phyloP scores from a whole-genome alignment of 2,797 vertebrate species.

The Sebastes umbrosus region DNA sequence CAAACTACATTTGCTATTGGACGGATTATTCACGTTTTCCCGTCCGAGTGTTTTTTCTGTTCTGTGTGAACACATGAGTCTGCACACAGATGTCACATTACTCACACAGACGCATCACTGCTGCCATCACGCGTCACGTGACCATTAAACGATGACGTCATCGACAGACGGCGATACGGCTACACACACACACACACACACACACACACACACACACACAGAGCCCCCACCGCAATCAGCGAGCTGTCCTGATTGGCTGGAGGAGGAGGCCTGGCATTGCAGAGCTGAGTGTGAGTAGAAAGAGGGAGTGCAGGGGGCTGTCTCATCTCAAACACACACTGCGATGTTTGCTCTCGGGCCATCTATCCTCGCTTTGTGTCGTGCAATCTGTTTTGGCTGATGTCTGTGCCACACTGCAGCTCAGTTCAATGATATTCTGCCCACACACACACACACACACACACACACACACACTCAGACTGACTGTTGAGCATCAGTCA shows the following conservation, averaged over 20 bases:
- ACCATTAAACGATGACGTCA: slow-evolving; percentile 53
- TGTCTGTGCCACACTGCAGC: slow-evolving; percentile 13
- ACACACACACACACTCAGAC: neutral
- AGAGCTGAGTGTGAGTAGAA: slow-evolving; percentile 17
- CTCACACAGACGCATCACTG: neutral
- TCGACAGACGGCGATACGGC: slow-evolving; percentile 16
- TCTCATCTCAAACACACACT: neutral
- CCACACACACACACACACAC: slow-evolving; percentile 4
- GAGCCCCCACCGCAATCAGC: neutral
- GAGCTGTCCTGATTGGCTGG: slow-evolving; percentile 57
- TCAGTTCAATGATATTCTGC: slow-evolving; percentile 15
- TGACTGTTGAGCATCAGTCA: slow-evolving; percentile 2
- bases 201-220: neutral
- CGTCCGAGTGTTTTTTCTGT: neutral
- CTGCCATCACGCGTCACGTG: slow-evolving; percentile 27
- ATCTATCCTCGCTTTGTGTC: slow-evolving; percentile 34
- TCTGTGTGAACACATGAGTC: neutral
- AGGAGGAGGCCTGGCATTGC: slow-evolving; percentile 36
- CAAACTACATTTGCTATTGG: neutral
- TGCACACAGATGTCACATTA: neutral
- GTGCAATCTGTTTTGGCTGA: slow-evolving; percentile 44
- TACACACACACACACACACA: neutral
- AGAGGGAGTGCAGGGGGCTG: neutral
- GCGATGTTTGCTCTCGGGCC: slow-evolving; percentile 21
- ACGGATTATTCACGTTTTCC: neutral